Evolutionary conservation across 2,888 invertebrate species (phyloP), one percentile per base, ranked within the genome.

Genomic region (Idaea straminata): DNA sequence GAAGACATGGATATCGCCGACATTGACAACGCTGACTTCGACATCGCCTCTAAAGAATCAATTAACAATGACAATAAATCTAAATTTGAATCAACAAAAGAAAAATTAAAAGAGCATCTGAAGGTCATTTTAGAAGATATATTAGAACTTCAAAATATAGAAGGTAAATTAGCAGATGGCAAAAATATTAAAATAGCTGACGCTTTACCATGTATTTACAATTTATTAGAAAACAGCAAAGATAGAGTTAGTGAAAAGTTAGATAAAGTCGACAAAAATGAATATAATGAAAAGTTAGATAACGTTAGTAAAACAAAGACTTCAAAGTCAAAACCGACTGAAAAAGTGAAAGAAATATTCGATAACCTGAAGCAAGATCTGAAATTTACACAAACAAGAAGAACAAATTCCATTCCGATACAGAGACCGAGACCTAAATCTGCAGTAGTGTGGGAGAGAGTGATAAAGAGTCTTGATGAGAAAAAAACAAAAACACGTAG

Each of bases 181-280:
- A 79, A 77, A 59, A 71, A 83, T 25, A 72, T 86, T 57, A 82
- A 82, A 64, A 76, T 91, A 61, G 76, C 79, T 4, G 84, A 89
- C 65, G 84, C 82, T 0, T 70, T 92, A 15, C 92, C 92, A 16
- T 92, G 92, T 69, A 82, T 92, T 68, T 86, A 84, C 68, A 87
- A 88, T 64, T 74, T 89, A 57, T 72, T 92, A 7, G 7, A 70
- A 64, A 35, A 62, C 59, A 36, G 63, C 59, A 25, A 63, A 64
- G 35, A 64, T 58, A 38, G 58, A 62, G 57, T 47, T 16, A 25
- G 60, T 13, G 25, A 61, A 35, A 10, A 57, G 25, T 7, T 58
- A 38, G 2, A 7, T 58, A n/a, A 59, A 61, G n/a, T 38, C 57
- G 57, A 5, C 13, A 61, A 38, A 5, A 61, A 57, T 57, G n/a